Evolutionary conservation across 1,140 invertebrate genomes (phyloP), one percentile per base, ranked within the genome.

Genomic region (Diabrotica virgifera): DNA sequence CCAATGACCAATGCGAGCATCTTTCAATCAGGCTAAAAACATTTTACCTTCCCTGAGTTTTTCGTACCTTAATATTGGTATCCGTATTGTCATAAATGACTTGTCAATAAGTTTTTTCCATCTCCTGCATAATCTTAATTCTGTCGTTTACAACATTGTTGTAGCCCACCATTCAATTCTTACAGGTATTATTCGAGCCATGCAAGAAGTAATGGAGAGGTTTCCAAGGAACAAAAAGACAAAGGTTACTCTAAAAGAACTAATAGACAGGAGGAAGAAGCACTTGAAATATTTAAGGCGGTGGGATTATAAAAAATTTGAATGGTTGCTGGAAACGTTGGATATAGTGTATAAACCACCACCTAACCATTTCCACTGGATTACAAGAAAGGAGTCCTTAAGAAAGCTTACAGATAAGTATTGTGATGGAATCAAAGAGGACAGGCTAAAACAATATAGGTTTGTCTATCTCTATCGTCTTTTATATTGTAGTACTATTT

Each of bases 271-370:
- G 74, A 83, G 93, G 55, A 90, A 88, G 71, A 91, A 90, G 74
- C 79, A 82, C 37, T 75, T 96, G 5, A 90, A 85, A 70, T 79
- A 80, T 61, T 76, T 95, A 14, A 79, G 92, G 37, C 80, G 80
- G 46, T 84, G 84, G 80, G 93, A 96, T 77, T 94, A 94, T 76
- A 89, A 88, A 70, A 85, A 88, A 54, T 96, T 92, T 77, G 90
- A 94, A 78, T 95, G 91, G 90, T 70, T 95, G n/a, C 73, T 95
- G 7, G 90, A 94, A 70, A 85, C 87, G 74, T 77, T 96, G 0
- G 87, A 93, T 70, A 80, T 96, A 65, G 81, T 87, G 50, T 95
- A 91, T 72, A 88, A 89, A 73, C 85, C 86, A 35, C 75, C 80
- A 64, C 86, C 89, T 6, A 70, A 78, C 84, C 86, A 85, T 79